These are phyloP conservation scores for Leucopsar rothschildi DNA, from an alignment of 2,113 vertebrate genomes.

Conservation along the genomic window DNA sequence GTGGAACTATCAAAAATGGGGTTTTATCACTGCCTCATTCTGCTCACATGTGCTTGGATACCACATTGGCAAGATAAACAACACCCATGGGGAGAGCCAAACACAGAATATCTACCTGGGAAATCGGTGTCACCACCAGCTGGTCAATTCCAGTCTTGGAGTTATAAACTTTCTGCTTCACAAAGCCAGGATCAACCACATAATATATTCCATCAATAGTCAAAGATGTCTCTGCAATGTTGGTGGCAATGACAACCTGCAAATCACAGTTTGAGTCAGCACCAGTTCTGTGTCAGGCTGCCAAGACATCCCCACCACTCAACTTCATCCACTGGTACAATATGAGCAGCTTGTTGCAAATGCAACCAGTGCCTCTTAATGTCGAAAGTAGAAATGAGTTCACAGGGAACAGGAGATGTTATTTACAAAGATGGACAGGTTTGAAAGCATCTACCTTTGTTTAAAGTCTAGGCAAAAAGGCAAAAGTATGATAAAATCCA, in stretches of 20 bases:
- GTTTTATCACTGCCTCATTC: not conserved
- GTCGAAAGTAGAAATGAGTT: not conserved
- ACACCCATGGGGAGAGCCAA: not conserved
- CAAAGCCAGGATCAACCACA: slow-evolving; percentile 95
- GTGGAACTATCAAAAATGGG: not conserved
- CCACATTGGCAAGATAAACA: not conserved
- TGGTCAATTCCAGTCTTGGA: slow-evolving; percentile 99
- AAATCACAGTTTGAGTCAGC: not conserved
- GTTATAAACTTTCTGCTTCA: slow-evolving; percentile 98
- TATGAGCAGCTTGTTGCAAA: rapidly evolving
- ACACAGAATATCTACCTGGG: slow-evolving; percentile 78
- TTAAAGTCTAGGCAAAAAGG: not conserved
- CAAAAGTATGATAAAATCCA: not conserved
- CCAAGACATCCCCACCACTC: not conserved
- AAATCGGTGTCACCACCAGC: slow-evolving; percentile 96
- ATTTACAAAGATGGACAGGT: not conserved
- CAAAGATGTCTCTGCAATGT: slow-evolving; percentile 95
- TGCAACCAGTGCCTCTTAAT: not conserved
- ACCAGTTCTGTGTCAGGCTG: not conserved
- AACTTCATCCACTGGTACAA: rapidly evolving
- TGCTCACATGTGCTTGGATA: not conserved
- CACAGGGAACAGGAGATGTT: not conserved
- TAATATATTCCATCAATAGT: slow-evolving; percentile 99
- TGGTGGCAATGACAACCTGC: slow-evolving; percentile 96
- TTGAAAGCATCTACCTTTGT: not conserved